These are phyloP conservation scores for Papilio aristodemus DNA, from an alignment of 1,140 invertebrate species.

Conservation along the genomic window DNA sequence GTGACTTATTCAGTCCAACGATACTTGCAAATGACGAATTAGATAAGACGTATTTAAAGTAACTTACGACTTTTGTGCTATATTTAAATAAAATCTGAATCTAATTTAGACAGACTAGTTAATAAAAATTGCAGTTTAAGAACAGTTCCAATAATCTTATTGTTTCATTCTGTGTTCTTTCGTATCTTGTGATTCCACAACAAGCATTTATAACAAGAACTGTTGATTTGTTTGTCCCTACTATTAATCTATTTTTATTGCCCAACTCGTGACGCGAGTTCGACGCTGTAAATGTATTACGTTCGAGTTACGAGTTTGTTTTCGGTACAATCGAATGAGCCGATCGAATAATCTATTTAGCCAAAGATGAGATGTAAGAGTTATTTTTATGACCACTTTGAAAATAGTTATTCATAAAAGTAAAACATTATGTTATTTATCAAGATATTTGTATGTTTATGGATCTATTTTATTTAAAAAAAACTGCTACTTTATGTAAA, in stretches of 20 bases:
- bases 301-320: conserved; percentile 18
- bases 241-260: conserved; percentile 20
- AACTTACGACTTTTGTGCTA: too few relatives aligned
- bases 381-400: conserved; percentile 8
- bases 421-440: background rate
- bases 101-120: background rate
- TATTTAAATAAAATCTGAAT: background rate
- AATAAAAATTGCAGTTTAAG: too few relatives aligned
- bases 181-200: background rate
- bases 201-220: background rate
- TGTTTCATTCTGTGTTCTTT: background rate
- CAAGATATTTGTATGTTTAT: background rate
- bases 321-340: conserved; percentile 7
- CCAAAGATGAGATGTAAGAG: conserved; percentile 1
- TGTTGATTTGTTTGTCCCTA: conserved; percentile 1
- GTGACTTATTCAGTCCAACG: background rate
- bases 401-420: background rate
- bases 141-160: background rate
- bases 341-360: conserved; percentile 4
- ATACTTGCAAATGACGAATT: background rate
- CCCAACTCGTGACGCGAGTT: background rate
- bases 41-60: background rate
- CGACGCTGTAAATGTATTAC: conserved; percentile 10
- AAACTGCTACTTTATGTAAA: background rate
- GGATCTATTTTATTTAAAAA: background rate